Base-by-base conservation (phyloP, 2,888 invertebrate species). In the Latrodectus elegans region DNA sequence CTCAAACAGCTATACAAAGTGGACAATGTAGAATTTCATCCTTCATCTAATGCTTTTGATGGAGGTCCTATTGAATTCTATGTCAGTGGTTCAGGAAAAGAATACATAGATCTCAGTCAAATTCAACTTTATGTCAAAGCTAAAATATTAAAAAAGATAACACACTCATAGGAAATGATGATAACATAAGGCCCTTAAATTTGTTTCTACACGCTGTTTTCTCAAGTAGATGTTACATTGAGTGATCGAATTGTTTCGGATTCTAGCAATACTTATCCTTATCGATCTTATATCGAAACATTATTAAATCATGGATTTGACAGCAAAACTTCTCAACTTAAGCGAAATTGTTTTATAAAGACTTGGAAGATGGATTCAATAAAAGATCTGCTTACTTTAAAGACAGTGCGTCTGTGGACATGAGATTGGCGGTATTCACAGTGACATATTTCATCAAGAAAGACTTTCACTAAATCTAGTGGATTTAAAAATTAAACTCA, bases 401-500 rank as follows among this genome's bases (percentile, higher is more conserved):
- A n/a, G n/a, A n/a, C n/a, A n/a, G n/a, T n/a, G n/a, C n/a, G n/a
- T n/a, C n/a, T n/a, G n/a, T n/a, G n/a, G n/a, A n/a, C n/a, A n/a
- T n/a, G n/a, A n/a, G n/a, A n/a, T n/a, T n/a, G n/a, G n/a, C n/a
- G n/a, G n/a, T n/a, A n/a, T n/a, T n/a, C n/a, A n/a, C n/a, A n/a
- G n/a, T n/a, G n/a, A n/a, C n/a, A n/a, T n/a, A n/a, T n/a, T n/a
- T n/a, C n/a, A 80, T 55, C 84, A 89, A 77, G 53, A 77, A 1
- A 72, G 79, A 73, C 51, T 74, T 12, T 22, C 89, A 8, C 15
- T 89, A 3, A 73, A 81, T 26, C 0, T 53, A 17, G 68, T 77
- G 1, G 68, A 77, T 53, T 10, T 77, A 17, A 80, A 78, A 53
- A 72, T 89, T 1, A 88, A 84, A 64, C n/a, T 89, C 8, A 73